Base-by-base conservation (phyloP, 2,113 vertebrate species). In the Glaucidium brasilianum region DNA sequence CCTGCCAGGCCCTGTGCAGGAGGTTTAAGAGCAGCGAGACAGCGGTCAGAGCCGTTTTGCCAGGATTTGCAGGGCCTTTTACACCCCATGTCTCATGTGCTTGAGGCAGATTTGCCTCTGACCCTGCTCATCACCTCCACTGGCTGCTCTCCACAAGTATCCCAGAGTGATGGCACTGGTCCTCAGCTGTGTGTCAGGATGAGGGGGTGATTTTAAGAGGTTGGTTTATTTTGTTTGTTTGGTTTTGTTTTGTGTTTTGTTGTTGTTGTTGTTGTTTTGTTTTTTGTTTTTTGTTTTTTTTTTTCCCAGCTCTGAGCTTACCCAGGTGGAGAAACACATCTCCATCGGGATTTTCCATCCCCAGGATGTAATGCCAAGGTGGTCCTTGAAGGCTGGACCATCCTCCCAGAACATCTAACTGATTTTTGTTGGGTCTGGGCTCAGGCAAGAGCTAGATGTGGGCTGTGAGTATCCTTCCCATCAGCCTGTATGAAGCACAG, bases 1-100 rank as follows among this genome's bases (percentile, higher is more conserved):
- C 37, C 37, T 2, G 0, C 29, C 45, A n/a, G 29, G 16, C 52
- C 23, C 34, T 9, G 0, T 11, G 34, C 4, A 5, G 37, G 59
- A 25, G 20, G 34, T 32, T 68, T 55, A 47, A 22, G 20, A 62
- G 53, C 53, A 47, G 53, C 34, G 60, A 34, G 37, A 12, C 0
- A 3, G 21, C 23, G 68, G 18, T 49, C 45, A 41, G 68, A 41
- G 45, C 14, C 25, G 68, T 21, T 74, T 86, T 59, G 15, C 18
- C 18, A 37, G 15, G 25, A 5, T 30, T 26, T 37, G 34, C 13
- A 16, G 0, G 3, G 59, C 25, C 18, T 35, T 79, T 67, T 25
- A 27, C 21, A 47, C 26, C 39, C 18, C 4, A 0, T 6, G 22
- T 49, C 79, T 35, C 26, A 8, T 2, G 11, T 8, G 19, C n/a